Conservation (phyloP, 2,888 invertebrate genomes). For the Macrostomum cliftonense region DNA sequence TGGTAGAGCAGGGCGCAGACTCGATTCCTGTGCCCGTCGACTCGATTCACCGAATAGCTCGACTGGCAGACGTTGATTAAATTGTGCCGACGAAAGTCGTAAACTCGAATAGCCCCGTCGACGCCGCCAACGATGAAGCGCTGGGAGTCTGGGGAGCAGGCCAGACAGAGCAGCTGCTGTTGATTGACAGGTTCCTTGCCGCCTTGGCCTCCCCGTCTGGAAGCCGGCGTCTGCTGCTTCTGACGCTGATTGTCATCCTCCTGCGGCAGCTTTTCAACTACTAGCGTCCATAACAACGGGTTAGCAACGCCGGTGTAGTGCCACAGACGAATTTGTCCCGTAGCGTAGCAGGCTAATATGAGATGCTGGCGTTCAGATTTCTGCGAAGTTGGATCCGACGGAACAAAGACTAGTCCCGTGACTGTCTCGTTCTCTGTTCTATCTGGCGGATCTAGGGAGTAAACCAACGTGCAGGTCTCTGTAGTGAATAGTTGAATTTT, state of each 20-base stretch:
- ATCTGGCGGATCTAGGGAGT: too few species aligned
- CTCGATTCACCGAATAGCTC: conserved; percentile 17
- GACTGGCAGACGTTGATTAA: conserved; percentile 24
- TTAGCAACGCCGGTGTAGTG: neutral
- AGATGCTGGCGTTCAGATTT: too few species aligned
- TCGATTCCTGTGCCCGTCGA: conserved; percentile 34
- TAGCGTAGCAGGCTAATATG: neutral
- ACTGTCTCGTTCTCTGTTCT: too few species aligned
- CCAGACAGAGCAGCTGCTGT: conserved; percentile 22
- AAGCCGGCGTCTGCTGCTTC: too few species aligned
- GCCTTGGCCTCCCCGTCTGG: too few species aligned
- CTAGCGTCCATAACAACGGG: too few species aligned
- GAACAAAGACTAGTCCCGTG: too few species aligned
- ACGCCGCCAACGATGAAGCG: conserved; percentile 27
- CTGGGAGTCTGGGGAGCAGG: conserved; percentile 21
- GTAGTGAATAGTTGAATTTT: conserved; percentile 13
- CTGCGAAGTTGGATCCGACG: too few species aligned
- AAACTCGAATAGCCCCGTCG: conserved; percentile 25
- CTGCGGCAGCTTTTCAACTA: too few species aligned
- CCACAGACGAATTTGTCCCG: conserved; percentile 4
- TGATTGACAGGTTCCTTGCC: conserved; percentile 23
- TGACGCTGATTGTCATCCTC: too few species aligned
- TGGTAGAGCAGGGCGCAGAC: conserved; percentile 34
- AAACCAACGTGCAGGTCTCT: too few species aligned
- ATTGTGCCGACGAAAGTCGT: conserved; percentile 27